Conservation (phyloP, 2,797 vertebrate species). For the Anableps anableps region DNA sequence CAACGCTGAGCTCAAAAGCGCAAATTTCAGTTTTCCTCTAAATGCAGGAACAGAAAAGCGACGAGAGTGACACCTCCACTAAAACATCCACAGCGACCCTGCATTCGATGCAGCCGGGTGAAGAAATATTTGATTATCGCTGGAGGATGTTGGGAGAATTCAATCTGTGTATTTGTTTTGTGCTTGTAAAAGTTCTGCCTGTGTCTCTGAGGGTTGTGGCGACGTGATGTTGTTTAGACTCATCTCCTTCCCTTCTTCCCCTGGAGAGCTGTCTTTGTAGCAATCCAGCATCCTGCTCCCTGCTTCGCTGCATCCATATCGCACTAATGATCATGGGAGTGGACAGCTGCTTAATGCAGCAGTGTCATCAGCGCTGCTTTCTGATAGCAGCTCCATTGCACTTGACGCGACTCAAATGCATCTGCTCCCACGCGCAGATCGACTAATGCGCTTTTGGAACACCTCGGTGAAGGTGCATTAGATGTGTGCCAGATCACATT, state of each 20-base stretch:
- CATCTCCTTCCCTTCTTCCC: constrained; percentile 42
- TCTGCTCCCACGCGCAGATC: constrained; percentile 52
- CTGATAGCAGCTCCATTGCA: constrained; percentile 74
- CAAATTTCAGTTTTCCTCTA: constrained; percentile 5
- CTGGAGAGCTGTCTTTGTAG: constrained; percentile 72
- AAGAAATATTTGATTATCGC: constrained; percentile 52
- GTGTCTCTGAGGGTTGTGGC: constrained; percentile 61
- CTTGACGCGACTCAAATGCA: constrained; percentile 72
- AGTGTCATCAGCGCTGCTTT: constrained; percentile 73
- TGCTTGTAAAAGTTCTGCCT: constrained; percentile 63
- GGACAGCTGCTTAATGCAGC: constrained; percentile 80
- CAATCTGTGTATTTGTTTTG: constrained; percentile 62
- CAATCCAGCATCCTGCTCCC: constrained; percentile 71
- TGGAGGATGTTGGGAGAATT: constrained; percentile 45
- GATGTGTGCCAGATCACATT: constrained; percentile 60
- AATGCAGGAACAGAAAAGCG: constrained; percentile 1
- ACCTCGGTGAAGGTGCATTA: constrained; percentile 65
- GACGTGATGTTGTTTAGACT: constrained; percentile 78
- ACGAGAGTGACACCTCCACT: constrained; percentile 21
- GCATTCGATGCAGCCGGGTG: constrained; percentile 36
- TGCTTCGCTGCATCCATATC: constrained; percentile 79
- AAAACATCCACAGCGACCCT: constrained; percentile 4
- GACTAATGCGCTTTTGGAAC: constrained; percentile 64
- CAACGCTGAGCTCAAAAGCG: background rate
- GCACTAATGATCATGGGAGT: constrained; percentile 79